phyloP scores from a whole-genome alignment of 2,113 vertebrate genomes.

The Edolisoma coerulescens region DNA sequence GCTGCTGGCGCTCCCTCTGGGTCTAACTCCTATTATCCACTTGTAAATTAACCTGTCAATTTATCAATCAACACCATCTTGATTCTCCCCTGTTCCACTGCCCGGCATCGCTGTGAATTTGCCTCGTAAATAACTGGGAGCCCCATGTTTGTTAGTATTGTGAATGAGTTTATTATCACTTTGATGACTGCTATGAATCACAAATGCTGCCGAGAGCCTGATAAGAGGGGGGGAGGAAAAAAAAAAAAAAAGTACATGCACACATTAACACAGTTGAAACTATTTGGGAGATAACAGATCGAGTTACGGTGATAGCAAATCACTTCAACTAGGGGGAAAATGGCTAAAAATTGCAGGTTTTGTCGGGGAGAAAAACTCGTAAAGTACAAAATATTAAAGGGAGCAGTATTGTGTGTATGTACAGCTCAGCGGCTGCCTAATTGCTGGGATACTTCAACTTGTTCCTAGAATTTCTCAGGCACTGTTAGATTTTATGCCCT shows the following conservation, averaged over 20 bases:
- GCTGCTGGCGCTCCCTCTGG: constrained; percentile 76
- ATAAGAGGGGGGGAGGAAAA: constrained; percentile 73
- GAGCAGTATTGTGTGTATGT: neutral
- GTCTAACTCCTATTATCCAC: constrained; percentile 96
- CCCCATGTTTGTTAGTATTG: constrained; percentile 91
- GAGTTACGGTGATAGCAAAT: constrained; percentile 73
- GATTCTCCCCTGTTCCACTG: constrained; percentile 87
- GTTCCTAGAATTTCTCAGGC: neutral
- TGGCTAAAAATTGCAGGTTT: constrained; percentile 56
- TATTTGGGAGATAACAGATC: constrained; percentile 83
- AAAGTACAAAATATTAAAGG: constrained; percentile 4
- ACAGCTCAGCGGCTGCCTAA: neutral
- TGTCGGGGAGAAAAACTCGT: neutral
- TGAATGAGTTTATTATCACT: constrained; percentile 99
- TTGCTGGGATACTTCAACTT: neutral
- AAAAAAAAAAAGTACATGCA: constrained; percentile 66
- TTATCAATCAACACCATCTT: constrained; percentile 99
- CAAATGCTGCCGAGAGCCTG: constrained; percentile 90
- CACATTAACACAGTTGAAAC: constrained; percentile 79
- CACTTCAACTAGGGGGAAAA: constrained; percentile 64
- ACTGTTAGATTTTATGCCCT: neutral
- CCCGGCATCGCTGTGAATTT: constrained; percentile 82
- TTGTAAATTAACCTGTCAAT: constrained; percentile 99
- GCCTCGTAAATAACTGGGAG: constrained; percentile 93
- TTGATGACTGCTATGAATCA: constrained; percentile 99